Base-by-base conservation (phyloP, 1,140 invertebrate genomes). In the Pseudomyrmex flavicornis region DNA sequence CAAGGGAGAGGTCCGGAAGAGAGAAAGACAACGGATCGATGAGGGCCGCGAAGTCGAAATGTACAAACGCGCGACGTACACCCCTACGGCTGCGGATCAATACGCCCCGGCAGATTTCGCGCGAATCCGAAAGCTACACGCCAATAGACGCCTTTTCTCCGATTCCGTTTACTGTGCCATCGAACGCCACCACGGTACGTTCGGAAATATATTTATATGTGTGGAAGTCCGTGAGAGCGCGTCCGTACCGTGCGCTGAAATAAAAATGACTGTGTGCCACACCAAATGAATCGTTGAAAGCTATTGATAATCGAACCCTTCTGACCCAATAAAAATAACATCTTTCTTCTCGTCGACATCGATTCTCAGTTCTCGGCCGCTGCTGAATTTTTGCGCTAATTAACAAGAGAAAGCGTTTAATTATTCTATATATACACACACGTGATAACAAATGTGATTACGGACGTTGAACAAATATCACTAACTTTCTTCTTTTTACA, bases 11-110 rank as follows among this genome's bases (percentile, higher is more conserved):
- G 26, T 17, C 56, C 72, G 63, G 54, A 35, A n/a, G 52, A 58
- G 54, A 58, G 54, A 79, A 58, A 79, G 65, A 79, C 65, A 50
- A 35, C 22, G 72, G 72, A 86, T 87, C 85, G 84, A 87, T 87
- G 82, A 77, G 50, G n/a, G 56, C 69, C 35, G 62, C 48, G 61
- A 73, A 61, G 65, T 20, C 48, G 35, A 56, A 26, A 65, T 54
- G 77, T 62, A 9, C 17, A 70, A 35, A 35, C 26, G 17, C 44
- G 26, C 44, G 26, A 46, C 48, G 72, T 75, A 56, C 52, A 22
- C 58, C 72, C 56, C 68, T 15, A 85, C 62, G 62, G 50, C 69
- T n/a, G 61, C 76, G 58, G 84, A 87, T 87, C 85, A 83, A 86
- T 86, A 86, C 80, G 13, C 35, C 44, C 22, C 70, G 20, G 54